Conservation (phyloP, 2,888 invertebrate species). For the Macrosoma leucophasiata region DNA sequence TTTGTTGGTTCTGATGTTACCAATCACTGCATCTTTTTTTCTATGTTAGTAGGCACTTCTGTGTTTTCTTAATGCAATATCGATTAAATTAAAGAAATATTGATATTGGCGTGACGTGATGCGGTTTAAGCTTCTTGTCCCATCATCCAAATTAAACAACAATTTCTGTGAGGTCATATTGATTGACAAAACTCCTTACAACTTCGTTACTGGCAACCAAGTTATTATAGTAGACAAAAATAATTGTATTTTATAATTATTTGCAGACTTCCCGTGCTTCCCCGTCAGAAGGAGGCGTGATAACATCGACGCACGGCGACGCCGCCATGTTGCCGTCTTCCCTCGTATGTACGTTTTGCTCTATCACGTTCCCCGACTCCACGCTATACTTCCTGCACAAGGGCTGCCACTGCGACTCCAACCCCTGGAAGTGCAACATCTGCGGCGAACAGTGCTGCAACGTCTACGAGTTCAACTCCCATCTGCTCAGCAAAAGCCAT, state of each 20-base stretch:
- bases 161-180: no score
- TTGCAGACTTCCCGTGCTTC: slow-evolving; percentile 62
- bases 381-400: slow-evolving; percentile 98
- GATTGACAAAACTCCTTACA: no score
- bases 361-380: slow-evolving; percentile 96
- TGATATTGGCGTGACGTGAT: no score
- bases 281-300: slow-evolving; percentile 75
- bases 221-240: neutral
- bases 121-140: no score
- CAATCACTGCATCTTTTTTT: no score
- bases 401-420: slow-evolving; percentile 97
- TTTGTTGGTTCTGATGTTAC: no score
- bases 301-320: slow-evolving; percentile 83
- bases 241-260: neutral
- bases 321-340: slow-evolving; percentile 69
- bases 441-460: slow-evolving; percentile 97
- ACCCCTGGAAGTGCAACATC: slow-evolving; percentile 98
- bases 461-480: slow-evolving; percentile 97
- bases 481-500: slow-evolving; percentile 94
- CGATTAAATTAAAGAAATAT: no score
- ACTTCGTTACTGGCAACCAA: no score
- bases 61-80: no score
- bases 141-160: no score
- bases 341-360: slow-evolving; percentile 92
- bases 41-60: no score